Conservation (phyloP, 2,888 invertebrate species). For the Xanthia togata region DNA sequence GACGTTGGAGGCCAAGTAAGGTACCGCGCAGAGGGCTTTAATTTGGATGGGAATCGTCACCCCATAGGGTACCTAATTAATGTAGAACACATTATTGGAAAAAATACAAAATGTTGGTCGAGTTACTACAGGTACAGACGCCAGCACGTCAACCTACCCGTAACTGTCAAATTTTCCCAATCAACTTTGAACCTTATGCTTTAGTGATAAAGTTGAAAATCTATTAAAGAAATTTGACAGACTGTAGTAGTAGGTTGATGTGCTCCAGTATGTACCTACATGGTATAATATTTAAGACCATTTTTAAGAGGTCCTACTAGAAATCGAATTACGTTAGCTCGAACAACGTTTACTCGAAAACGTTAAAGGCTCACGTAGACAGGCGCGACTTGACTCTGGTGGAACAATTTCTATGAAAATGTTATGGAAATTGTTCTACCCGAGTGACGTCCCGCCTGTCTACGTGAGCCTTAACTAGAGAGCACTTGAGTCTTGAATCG, state of each 20-base stretch:
- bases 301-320: neutral
- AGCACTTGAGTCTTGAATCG: neutral
- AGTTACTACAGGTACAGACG: neutral
- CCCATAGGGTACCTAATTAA: constrained; percentile 89
- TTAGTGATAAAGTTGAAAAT: no score
- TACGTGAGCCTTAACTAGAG: neutral
- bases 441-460: neutral
- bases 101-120: neutral
- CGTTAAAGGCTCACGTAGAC: neutral
- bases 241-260: no score
- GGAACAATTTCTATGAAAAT: neutral
- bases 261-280: no score
- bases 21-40: constrained; percentile 90
- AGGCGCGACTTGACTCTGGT: neutral
- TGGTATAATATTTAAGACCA: neutral
- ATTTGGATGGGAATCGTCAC: constrained; percentile 90
- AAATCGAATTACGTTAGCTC: neutral
- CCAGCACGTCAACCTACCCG: no score
- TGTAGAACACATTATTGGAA: neutral
- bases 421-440: neutral
- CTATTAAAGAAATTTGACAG: no score
- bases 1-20: constrained; percentile 86
- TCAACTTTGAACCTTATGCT: no score
- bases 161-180: no score
- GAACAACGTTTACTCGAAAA: neutral